phyloP scores from a whole-genome alignment of 1,140 invertebrate genomes.

The Diprion similis region DNA sequence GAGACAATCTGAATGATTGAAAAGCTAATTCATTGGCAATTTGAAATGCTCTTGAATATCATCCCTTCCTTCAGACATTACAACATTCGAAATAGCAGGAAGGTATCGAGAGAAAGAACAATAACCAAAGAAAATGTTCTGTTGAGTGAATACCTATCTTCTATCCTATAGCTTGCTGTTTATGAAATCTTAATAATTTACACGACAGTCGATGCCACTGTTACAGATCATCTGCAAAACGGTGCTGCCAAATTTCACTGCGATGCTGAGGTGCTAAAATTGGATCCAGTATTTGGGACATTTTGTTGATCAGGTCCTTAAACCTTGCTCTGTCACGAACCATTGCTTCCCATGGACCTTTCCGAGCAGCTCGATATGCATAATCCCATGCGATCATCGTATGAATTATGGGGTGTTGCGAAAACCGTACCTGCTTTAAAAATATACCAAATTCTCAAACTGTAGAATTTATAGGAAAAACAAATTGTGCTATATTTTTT shows the following conservation, averaged over 20 bases:
- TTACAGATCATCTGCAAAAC: conserved; percentile 49
- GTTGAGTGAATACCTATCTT: background rate
- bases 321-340: conserved; percentile 69
- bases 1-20: too few relatives aligned
- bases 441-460: conserved; percentile 20
- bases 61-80: too few relatives aligned
- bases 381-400: conserved; percentile 69
- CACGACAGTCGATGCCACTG: background rate
- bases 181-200: background rate
- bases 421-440: conserved; percentile 67
- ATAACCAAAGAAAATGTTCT: background rate
- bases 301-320: conserved; percentile 57
- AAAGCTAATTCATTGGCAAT: too few relatives aligned
- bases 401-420: conserved; percentile 61
- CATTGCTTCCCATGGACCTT: conserved; percentile 70
- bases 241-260: conserved; percentile 61
- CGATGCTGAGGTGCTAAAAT: conserved; percentile 63
- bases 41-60: too few relatives aligned
- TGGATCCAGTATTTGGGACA: conserved; percentile 56
- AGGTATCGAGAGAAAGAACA: too few relatives aligned
- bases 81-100: too few relatives aligned
- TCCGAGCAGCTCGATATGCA: conserved; percentile 69
- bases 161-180: background rate
- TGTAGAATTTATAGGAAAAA: background rate
- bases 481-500: background rate